A percentile compares a stretch with the other conserved stretches of the same genome.
Conservation (phyloP, 1,140 invertebrate species). For the Metopolophium dirhodum region DNA sequence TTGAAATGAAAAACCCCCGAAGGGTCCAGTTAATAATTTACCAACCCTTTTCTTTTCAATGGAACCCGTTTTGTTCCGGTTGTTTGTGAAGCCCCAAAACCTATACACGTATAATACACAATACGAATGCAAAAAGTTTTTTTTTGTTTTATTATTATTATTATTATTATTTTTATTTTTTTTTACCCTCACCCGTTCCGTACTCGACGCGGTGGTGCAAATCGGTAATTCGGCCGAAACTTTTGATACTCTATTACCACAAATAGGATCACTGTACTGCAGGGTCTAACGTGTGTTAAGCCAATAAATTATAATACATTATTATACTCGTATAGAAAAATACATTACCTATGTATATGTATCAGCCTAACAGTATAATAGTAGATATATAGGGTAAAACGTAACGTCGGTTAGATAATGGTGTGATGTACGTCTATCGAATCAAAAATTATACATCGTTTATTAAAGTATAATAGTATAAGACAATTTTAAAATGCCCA, state of each 20-base stretch:
- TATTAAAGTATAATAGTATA: neutral
- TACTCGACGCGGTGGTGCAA: neutral
- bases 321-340: neutral
- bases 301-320: neutral
- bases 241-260: neutral
- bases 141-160: constrained; percentile 44
- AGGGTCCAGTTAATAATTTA: constrained; percentile 57
- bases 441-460: neutral
- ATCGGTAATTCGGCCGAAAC: neutral
- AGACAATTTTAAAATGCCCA: neutral
- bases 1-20: constrained; percentile 47
- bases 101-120: constrained; percentile 20
- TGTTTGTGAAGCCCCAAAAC: constrained; percentile 38
- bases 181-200: neutral
- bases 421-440: neutral
- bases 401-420: neutral
- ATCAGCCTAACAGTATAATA: neutral
- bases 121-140: constrained; percentile 43
- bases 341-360: neutral
- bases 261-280: neutral
- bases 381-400: neutral
- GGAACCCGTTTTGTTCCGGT: constrained; percentile 54
- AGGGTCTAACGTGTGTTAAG: neutral
- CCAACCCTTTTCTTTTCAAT: constrained; percentile 56
- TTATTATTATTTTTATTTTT: neutral